A percentile compares a stretch with the other conserved stretches of the same genome.
phyloP scores from a whole-genome alignment of 2,113 vertebrate species.

The Cettia cetti region DNA sequence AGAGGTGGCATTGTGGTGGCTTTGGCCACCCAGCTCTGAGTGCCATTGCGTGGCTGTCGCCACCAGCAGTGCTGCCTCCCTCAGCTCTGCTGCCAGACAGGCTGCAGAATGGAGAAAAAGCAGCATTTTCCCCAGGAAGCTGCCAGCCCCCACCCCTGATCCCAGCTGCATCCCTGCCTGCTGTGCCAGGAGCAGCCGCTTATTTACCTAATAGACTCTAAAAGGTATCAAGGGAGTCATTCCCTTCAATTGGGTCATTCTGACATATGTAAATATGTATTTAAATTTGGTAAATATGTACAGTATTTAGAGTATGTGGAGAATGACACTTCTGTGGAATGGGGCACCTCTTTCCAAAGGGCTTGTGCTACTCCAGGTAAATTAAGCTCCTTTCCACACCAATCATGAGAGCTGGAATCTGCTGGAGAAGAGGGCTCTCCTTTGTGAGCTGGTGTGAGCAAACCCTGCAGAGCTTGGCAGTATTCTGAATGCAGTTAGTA shows the following conservation, averaged over 20 bases:
- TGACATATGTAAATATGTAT: constrained; percentile 34
- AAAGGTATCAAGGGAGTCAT: constrained; percentile 48
- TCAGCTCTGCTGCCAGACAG: neutral
- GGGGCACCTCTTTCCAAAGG: neutral
- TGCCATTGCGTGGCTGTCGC: rapidly evolving
- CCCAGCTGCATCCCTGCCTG: neutral
- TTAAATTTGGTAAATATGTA: constrained; percentile 50
- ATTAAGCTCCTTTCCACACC: neutral
- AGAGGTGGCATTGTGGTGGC: rapidly evolving
- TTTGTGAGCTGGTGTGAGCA: neutral
- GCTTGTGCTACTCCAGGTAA: neutral
- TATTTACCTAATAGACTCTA: constrained; percentile 63
- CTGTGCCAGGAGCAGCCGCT: neutral
- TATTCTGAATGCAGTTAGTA: neutral
- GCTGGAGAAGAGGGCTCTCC: neutral
- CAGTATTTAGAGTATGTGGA: constrained; percentile 20
- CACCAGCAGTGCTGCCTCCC: neutral
- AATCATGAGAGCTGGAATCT: neutral
- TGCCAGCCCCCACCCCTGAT: neutral
- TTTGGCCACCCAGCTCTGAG: neutral
- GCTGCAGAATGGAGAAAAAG: neutral
- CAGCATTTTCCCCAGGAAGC: neutral
- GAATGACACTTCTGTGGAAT: neutral
- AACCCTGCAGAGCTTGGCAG: neutral
- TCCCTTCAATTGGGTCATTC: constrained; percentile 34